phyloP scores from a whole-genome alignment of 2,113 vertebrate species.

The human (Homo sapiens) region GRCh38 chr6:3609001-3609500 shows the following conservation, averaged over 20 bases:
- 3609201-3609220: neutral
- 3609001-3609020: neutral
- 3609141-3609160: neutral
- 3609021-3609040: accelerated
- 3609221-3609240: neutral
- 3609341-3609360: neutral
- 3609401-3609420: accelerated
- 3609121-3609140: neutral
- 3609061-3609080: too few species aligned
- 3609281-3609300: neutral
- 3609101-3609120: neutral
- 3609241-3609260: neutral
- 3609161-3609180: neutral
- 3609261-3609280: neutral
- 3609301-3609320: neutral
- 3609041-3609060: neutral
- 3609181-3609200: neutral
- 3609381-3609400: neutral
- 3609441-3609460: neutral
- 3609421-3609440: neutral
- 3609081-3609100: too few species aligned
- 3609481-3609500: too few species aligned
- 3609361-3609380: neutral
- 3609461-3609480: too few species aligned
- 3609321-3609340: neutral